Evolutionary conservation across 2,113 vertebrate genomes (phyloP), one percentile per base, ranked within the genome.

Genomic region (Amphiprion percula): DNA sequence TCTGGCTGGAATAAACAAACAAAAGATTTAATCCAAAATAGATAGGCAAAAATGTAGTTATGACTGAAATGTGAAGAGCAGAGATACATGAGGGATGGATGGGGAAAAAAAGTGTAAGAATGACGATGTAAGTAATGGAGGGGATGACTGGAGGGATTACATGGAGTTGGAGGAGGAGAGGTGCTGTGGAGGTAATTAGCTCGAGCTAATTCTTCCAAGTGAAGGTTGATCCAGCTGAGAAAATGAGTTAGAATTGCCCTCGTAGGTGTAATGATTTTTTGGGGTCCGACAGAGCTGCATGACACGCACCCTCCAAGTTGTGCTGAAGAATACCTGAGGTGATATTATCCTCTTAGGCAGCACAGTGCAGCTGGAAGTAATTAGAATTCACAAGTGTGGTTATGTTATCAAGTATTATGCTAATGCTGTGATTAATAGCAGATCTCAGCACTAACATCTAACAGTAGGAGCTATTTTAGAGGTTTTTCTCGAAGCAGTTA

Each of bases 1-100:
- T 81, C 84, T 69, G 41, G 46, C 75, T 49, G 67, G 14, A 79
- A 78, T 63, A 77, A 76, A 84, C 50, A 82, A 82, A 83, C 49
- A 68, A 21, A 64, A 10, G 24, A 64, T n/a, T 76, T 67, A 65
- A 75, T 75, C 24, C 62, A 58, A 58, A 72, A 69, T 41, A 55
- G 60, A 82, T 39, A n/a, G 56, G 39, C 10, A 23, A 67, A 68
- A 66, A 55, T 24, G 47, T 1, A 0, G 39, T 52, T 15, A n/a
- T 4, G 4, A 30, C 47, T 26, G 30, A 52, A 7, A 24, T 1
- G 4, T 21, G 24, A 53, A 75, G 7, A 30, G 28, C 50, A 64
- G 50, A 60, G 15, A 24, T 47, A 9, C 2, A 21, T 17, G 52
- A 4, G 28, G 41, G 49, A 19, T 50, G 17, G 4, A 52, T 52